These are phyloP conservation scores for Pristionchus fissidentatus DNA, from an alignment of 2,888 invertebrate genomes.

Conservation along the genomic window DNA sequence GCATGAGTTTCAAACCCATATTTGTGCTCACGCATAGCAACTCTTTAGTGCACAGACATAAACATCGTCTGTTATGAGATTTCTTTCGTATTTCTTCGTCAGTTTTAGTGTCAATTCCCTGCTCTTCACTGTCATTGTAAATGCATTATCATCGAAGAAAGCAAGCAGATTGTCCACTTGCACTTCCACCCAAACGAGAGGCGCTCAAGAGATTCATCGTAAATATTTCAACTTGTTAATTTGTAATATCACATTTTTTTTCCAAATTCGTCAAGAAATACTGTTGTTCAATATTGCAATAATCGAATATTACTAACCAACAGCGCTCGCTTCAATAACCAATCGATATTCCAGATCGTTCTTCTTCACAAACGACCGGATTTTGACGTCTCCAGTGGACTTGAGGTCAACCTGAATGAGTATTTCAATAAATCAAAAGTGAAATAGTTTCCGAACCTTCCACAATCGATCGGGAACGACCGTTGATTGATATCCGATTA, in stretches of 20 bases:
- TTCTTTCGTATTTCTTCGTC: neutral
- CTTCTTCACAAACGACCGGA: conserved; percentile 5
- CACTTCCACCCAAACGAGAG: conserved; percentile 47
- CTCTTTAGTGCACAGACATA: conserved; percentile 38
- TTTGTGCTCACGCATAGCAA: conserved; percentile 11
- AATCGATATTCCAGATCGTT: neutral
- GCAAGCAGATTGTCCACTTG: neutral
- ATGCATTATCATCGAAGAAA: conserved; percentile 45
- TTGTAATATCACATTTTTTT: neutral
- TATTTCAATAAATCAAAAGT: neutral
- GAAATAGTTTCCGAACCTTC: neutral
- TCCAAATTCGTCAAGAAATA: too few species aligned
- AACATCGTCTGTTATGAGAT: neutral
- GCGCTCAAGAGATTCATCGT: conserved; percentile 33
- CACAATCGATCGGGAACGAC: conserved; percentile 9
- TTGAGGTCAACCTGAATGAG: conserved; percentile 12
- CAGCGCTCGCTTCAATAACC: neutral
- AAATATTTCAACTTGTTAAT: neutral
- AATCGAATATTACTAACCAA: conserved; percentile 15
- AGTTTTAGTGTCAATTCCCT: conserved; percentile 12
- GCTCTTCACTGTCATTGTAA: conserved; percentile 26
- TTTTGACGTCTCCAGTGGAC: neutral
- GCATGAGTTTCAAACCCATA: too few species aligned
- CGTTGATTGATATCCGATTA: conserved; percentile 1
- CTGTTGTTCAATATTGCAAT: neutral